Evolutionary conservation across 2,113 vertebrate species (phyloP), one percentile per base, ranked within the genome.

Genomic region (Chionodraco myersi): DNA sequence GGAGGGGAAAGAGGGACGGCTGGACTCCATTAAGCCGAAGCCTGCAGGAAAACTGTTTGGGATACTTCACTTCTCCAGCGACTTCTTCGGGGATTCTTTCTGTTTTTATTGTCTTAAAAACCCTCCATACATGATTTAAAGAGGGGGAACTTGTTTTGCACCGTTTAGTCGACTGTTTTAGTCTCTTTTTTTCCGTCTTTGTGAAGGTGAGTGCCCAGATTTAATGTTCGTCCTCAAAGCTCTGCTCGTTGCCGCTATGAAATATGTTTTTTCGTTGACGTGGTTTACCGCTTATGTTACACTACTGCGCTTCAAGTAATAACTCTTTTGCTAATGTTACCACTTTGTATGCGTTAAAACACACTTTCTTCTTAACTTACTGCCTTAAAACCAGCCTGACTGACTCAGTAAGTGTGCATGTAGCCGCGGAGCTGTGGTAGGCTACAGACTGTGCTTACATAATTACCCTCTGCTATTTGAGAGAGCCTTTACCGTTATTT

Each of bases 21-120:
- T 92, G 91, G 95, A 94, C 95, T 96, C 95, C 95, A 96, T 95
- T 96, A 94, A 89, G 86, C 87, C 78, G 48, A 84, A 92, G 86
- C 82, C 83, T 79, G 74, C 72, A 21, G 92, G 92, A 91, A 94
- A 93, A 93, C 90, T 89, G 84, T 91, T 90, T 88, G 91, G 93
- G 92, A 94, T 93, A 94, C 93, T 94, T 92, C 88, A 89, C 92
- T 94, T 87, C 87, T 88, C 13, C 72, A 16, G 82, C 84, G 72
- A 88, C 11, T 89, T 91, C 77, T 85, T 58, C 75, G 61, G 66
- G 82, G 86, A 82, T 88, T 91, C 63, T 88, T 83, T 77, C 79
- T 67, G 54, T 48, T 86, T 88, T 56, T 61, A 58, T 34, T 23
- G 6, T 11, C 54, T 3, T 0, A 30, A 59, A 80, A 65, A 69